Base-by-base conservation (phyloP, 2,888 invertebrate species). In the Callosobruchus maculatus region DNA sequence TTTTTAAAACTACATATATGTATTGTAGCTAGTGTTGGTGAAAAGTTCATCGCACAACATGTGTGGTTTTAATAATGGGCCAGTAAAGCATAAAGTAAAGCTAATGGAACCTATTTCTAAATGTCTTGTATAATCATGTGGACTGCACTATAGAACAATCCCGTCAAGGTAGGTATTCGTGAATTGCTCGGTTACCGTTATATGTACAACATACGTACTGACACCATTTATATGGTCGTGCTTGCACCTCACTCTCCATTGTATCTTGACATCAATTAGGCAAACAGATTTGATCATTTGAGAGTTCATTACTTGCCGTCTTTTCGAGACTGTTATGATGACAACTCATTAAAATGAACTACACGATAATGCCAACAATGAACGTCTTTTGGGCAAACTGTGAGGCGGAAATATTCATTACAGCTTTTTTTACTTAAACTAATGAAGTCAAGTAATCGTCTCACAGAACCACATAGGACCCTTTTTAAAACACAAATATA, bases 171-270 rank as follows among this genome's bases (percentile, higher is more conserved):
- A 49, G 49, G 13, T 49, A 49, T 49, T 49, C 49, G 18, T 13
- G 49, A 49, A 49, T 49, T 22, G 21, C 30, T 70, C 26, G 67
- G 70, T 66, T 70, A 71, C 73, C 71, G 71, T 73, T 73, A 73
- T 21, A 22, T 67, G 73, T 67, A 68, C 71, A 73, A 70, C 73
- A 73, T 73, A 73, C 68, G 73, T 70, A 73, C 67, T 73, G 73
- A 73, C 73, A 73, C 68, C 49, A 49, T 49, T 49, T 49, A 49
- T 49, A 49, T 49, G 49, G 9, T 49, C 49, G 49, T 49, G 49
- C 49, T 49, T 18, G 49, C 18, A 18, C 49, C 49, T 49, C 49
- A 49, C 49, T 49, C 49, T 49, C 49, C 49, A 49, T 49, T 49
- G 49, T 49, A 13, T 49, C 49, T 49, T 49, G 49, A 49, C 49